Conservation (phyloP, 1,140 invertebrate genomes). For the Saccostrea glomerata region DNA sequence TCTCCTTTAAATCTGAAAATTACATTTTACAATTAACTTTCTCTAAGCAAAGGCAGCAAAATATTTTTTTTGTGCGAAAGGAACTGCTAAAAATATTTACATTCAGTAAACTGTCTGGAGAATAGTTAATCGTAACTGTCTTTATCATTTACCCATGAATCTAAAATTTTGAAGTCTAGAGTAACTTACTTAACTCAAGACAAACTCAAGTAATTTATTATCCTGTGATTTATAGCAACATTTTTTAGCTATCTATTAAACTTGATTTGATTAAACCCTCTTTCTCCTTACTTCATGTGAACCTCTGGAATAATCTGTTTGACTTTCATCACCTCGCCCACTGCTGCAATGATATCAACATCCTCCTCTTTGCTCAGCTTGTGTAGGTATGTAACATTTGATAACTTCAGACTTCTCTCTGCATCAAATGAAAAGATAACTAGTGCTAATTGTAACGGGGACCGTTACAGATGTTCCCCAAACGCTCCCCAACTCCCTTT, state of each 20-base stretch:
- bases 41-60: not conserved
- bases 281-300: slow-evolving; percentile 86
- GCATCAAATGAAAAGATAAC: slow-evolving; percentile 40
- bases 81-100: no score
- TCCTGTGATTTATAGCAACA: no score
- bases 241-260: no score
- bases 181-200: no score
- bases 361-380: slow-evolving; percentile 83
- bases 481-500: no score
- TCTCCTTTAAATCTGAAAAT: slow-evolving; percentile 80
- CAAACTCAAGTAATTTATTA: no score
- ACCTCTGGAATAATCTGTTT: slow-evolving; percentile 90
- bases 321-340: slow-evolving; percentile 85
- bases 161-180: no score
- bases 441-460: no score
- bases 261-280: not conserved
- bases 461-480: no score
- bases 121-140: no score
- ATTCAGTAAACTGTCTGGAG: no score
- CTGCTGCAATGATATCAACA: slow-evolving; percentile 82
- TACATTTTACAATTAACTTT: not conserved
- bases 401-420: slow-evolving; percentile 83
- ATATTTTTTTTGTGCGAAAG: not conserved
- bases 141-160: no score
- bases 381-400: slow-evolving; percentile 83